Percentiles rank a stretch among this genome's conserved stretches.
Evolutionary conservation across 35 echinoderm and acorn worm species (phyloP).

Genomic region (Ophioderma brevispina): DNA sequence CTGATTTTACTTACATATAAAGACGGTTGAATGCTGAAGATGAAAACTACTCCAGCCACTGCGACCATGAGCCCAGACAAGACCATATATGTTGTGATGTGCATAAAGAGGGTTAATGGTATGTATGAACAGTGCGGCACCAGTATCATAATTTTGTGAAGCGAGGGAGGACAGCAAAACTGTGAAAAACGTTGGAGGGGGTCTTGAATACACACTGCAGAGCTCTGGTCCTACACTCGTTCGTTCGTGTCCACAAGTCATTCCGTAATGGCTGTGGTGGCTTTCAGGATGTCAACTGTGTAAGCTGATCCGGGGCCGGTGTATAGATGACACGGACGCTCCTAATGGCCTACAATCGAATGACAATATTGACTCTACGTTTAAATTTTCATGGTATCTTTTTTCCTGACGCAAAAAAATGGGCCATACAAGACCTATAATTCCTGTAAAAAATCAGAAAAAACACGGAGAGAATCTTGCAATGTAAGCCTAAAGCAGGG

Average conservation of each 20-base stretch:
- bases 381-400: background rate
- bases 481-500: no score
- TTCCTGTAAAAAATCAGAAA: no score
- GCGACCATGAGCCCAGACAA: constrained; percentile 14
- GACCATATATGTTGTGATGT: constrained; percentile 50
- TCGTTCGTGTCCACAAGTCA: background rate
- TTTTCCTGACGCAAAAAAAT: background rate
- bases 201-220: background rate
- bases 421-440: background rate
- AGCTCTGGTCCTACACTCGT: background rate
- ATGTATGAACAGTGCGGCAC: no score
- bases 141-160: background rate
- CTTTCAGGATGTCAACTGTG: no score
- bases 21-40: no score
- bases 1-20: constrained; percentile 70
- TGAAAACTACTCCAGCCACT: constrained; percentile 24
- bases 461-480: no score
- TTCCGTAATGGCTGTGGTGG: background rate
- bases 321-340: background rate
- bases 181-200: background rate
- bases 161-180: background rate
- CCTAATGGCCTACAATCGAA: background rate
- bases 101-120: no score
- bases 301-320: no score
- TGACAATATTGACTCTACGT: background rate